Percentiles rank a stretch among this genome's conserved stretches.
These are phyloP conservation scores for Sesia bembeciformis DNA, from an alignment of 2,888 invertebrate species.

Conservation along the genomic window DNA sequence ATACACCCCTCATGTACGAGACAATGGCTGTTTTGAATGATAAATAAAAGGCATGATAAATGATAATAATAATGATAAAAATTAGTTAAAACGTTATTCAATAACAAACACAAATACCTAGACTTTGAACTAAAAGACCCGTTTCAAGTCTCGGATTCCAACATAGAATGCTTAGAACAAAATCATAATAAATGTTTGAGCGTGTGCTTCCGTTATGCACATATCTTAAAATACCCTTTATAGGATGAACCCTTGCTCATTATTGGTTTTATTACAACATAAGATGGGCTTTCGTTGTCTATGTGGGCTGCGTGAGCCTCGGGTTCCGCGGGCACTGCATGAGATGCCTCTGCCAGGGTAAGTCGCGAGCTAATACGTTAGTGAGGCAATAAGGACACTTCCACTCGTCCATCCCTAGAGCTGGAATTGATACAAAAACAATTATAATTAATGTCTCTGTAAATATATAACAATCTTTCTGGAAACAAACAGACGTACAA, in stretches of 20 bases:
- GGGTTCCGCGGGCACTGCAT: slow-evolving; percentile 75
- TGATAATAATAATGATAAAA: too few species aligned
- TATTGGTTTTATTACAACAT: too few species aligned
- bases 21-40: too few species aligned
- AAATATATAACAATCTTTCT: background rate
- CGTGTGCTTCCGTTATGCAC: background rate
- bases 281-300: slow-evolving; percentile 4
- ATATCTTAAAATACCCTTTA: background rate
- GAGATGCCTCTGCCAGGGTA: slow-evolving; percentile 88
- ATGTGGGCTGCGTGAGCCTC: slow-evolving; percentile 32
- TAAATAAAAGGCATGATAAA: too few species aligned
- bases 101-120: too few species aligned
- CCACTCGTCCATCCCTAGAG: slow-evolving; percentile 76
- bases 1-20: too few species aligned
- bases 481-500: background rate
- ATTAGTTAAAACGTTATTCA: too few species aligned
- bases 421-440: slow-evolving; percentile 20
- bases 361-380: slow-evolving; percentile 82
- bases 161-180: too few species aligned
- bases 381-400: slow-evolving; percentile 91
- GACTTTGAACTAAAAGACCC: too few species aligned
- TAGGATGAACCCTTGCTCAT: background rate
- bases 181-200: background rate
- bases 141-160: too few species aligned
- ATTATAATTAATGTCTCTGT: background rate